Conservation (phyloP, 2,797 vertebrate species). For the Valencia hispanica region DNA sequence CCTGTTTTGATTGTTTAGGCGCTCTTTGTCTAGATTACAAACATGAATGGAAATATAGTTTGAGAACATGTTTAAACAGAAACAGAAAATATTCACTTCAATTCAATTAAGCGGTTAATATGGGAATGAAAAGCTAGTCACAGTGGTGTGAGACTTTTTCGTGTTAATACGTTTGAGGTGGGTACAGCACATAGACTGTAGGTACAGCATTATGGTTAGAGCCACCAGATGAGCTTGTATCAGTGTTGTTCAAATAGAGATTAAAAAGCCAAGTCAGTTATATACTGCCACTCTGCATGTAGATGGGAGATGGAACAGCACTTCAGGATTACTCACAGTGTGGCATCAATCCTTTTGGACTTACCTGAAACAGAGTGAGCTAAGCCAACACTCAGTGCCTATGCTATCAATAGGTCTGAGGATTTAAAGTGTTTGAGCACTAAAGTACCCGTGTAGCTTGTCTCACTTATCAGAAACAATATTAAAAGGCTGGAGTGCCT, state of each 20-base stretch:
- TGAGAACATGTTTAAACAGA: neutral
- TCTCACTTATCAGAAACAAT: constrained; percentile 11
- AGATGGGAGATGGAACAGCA: constrained; percentile 33
- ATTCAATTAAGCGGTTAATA: constrained; percentile 53
- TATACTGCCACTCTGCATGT: constrained; percentile 43
- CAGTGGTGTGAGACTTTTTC: constrained; percentile 36
- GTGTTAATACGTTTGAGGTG: constrained; percentile 61
- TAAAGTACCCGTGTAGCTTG: neutral
- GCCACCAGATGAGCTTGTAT: constrained; percentile 47
- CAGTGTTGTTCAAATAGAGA: constrained; percentile 58
- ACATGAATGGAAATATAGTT: neutral
- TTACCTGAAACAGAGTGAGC: constrained; percentile 48
- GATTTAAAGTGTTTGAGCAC: constrained; percentile 37
- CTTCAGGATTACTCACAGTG: constrained; percentile 48
- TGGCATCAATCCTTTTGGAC: constrained; percentile 37
- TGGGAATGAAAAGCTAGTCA: constrained; percentile 62
- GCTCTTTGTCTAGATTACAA: neutral
- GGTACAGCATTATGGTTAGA: constrained; percentile 50
- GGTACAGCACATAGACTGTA: no score
- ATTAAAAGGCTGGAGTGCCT: constrained; percentile 1
- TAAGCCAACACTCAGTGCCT: constrained; percentile 15
- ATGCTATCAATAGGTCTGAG: neutral
- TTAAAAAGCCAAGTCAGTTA: constrained; percentile 59
- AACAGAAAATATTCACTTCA: neutral
- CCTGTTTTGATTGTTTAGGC: neutral